Evolutionary conservation across 1,140 invertebrate genomes (phyloP).

Genomic region (Pseudomyrmex gracilis): DNA sequence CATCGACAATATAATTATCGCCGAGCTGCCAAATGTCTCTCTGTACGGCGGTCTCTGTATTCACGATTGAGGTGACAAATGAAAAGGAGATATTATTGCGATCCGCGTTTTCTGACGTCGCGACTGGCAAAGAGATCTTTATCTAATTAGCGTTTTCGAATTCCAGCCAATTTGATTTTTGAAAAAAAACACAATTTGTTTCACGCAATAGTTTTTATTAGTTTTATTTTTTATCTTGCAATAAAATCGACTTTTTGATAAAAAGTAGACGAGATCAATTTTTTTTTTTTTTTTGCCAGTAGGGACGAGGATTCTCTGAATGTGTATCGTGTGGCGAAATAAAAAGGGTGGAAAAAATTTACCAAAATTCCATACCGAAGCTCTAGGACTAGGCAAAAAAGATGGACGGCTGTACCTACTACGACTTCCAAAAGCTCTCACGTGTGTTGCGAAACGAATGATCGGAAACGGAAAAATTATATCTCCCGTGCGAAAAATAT

Average conservation of each 20-base stretch:
- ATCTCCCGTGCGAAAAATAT: slow-evolving; percentile 38
- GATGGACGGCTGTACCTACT: slow-evolving; percentile 19
- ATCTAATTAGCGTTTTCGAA: slow-evolving; percentile 1
- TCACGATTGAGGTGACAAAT: slow-evolving; percentile 35
- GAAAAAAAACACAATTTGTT: slow-evolving; percentile 3
- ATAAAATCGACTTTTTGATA: background rate
- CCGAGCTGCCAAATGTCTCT: slow-evolving; percentile 45
- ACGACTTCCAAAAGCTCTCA: slow-evolving; percentile 31
- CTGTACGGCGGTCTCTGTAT: slow-evolving; percentile 30
- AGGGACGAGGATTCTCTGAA: slow-evolving; percentile 8
- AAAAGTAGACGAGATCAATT: background rate
- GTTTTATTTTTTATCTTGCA: background rate
- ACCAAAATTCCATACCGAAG: slow-evolving; percentile 17
- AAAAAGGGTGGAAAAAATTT: slow-evolving; percentile 19
- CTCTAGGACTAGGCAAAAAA: slow-evolving; percentile 34
- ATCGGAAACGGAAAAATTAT: slow-evolving; percentile 33
- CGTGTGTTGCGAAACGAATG: slow-evolving; percentile 27
- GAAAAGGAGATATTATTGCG: slow-evolving; percentile 33
- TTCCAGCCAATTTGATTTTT: background rate
- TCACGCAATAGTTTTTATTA: background rate
- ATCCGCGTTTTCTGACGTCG: slow-evolving; percentile 25
- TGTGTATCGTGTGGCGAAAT: slow-evolving; percentile 3
- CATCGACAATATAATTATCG: background rate
- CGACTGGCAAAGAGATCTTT: slow-evolving; percentile 9
- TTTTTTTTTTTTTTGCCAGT: slow-evolving; percentile 41